These are phyloP conservation scores for Ceratosolen fusciceps DNA, from an alignment of 1,140 invertebrate species.

Conservation along the genomic window DNA sequence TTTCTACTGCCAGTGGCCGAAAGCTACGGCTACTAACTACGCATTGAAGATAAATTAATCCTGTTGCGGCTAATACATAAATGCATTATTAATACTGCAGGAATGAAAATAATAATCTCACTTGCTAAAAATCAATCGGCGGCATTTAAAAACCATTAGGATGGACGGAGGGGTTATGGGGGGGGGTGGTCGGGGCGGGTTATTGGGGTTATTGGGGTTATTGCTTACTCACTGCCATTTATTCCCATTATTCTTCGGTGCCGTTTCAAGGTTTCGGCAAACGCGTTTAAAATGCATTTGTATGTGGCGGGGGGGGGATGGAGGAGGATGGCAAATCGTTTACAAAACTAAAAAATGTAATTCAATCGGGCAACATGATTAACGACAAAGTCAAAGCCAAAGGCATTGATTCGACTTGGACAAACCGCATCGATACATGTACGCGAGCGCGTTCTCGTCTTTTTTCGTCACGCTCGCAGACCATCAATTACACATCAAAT, in stretches of 20 bases:
- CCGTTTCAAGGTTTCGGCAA: background rate
- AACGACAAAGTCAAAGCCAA: constrained; percentile 15
- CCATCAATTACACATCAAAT: constrained; percentile 42
- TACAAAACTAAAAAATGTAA: background rate
- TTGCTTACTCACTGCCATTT: too few relatives aligned
- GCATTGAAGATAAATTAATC: background rate
- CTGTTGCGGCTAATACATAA: background rate
- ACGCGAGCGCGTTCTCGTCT: background rate
- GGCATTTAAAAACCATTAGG: too few relatives aligned
- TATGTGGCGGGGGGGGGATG: too few relatives aligned
- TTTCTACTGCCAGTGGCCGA: background rate
- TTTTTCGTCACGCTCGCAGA: constrained; percentile 16
- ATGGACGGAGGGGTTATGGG: too few relatives aligned
- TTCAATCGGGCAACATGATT: background rate
- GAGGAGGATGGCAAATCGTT: too few relatives aligned
- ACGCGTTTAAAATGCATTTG: background rate
- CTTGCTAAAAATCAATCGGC: too few relatives aligned
- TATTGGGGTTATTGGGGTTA: too few relatives aligned
- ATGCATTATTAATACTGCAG: background rate
- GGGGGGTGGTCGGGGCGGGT: too few relatives aligned
- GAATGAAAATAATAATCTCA: too few relatives aligned
- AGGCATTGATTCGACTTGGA: constrained; percentile 10
- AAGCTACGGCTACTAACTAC: too few relatives aligned
- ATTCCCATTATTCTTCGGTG: background rate
- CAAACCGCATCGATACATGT: constrained; percentile 6